Conservation (phyloP, 2,888 invertebrate genomes). For the Drosophila diplacantha region DNA sequence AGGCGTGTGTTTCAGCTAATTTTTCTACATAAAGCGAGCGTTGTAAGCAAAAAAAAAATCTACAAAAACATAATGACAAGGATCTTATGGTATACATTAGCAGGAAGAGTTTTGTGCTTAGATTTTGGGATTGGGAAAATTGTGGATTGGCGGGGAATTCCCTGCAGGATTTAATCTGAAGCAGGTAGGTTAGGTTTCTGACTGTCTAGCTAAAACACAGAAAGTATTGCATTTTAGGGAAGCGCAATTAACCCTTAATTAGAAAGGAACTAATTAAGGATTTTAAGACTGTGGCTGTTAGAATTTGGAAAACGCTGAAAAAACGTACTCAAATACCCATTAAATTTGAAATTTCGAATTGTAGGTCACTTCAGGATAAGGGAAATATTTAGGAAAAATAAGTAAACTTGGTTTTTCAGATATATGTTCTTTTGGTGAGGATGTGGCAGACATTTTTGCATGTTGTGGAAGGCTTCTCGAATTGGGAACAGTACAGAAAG, state of each 20-base stretch:
- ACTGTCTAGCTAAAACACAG: not conserved
- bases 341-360: not conserved
- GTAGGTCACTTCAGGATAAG: not conserved
- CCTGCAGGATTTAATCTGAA: not conserved
- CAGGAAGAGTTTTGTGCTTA: not conserved
- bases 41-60: constrained; percentile 29
- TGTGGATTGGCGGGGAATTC: not conserved
- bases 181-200: not conserved
- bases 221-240: not conserved
- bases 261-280: not conserved
- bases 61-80: constrained; percentile 15
- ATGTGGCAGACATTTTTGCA: not conserved
- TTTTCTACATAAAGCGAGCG: constrained; percentile 25
- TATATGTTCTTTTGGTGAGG: not conserved
- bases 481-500: constrained; percentile 3
- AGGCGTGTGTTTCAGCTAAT: constrained; percentile 1
- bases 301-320: not conserved
- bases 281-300: not conserved
- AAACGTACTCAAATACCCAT: not conserved
- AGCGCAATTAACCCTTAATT: not conserved
- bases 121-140: not conserved
- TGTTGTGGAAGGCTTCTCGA: not conserved
- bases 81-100: not conserved
- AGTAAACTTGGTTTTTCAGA: not conserved
- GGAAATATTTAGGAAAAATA: not conserved